These are phyloP conservation scores for Rhizomys pruinosus DNA, from an alignment of 2,113 vertebrate genomes.

Conservation along the genomic window DNA sequence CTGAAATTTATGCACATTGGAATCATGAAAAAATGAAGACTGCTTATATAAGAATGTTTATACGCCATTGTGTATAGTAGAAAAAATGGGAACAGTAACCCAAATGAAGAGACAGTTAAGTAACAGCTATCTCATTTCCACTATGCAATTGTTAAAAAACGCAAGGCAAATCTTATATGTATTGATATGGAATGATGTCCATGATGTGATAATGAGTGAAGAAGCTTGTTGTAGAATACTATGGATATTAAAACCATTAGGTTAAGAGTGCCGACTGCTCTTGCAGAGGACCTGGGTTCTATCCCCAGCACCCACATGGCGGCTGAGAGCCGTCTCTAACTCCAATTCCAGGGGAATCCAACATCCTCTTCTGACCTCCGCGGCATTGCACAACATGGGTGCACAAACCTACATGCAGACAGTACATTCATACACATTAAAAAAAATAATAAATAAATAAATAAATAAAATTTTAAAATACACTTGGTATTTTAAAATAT, in stretches of 20 bases:
- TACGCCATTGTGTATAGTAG: neutral
- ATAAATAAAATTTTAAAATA: no score
- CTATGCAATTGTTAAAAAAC: neutral
- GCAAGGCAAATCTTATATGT: neutral
- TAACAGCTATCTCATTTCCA: neutral
- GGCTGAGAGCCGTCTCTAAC: no score
- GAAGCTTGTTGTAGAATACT: neutral
- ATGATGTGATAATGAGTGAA: neutral
- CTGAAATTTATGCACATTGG: neutral
- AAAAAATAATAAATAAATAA: no score
- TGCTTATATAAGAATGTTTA: neutral
- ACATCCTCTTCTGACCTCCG: no score
- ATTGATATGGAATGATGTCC: neutral
- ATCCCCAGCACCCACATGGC: no score
- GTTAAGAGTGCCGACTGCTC: no score
- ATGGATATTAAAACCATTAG: neutral
- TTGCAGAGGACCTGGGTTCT: no score
- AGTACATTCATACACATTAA: no score
- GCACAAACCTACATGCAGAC: no score
- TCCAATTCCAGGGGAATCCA: no score
- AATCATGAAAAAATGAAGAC: neutral
- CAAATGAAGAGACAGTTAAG: neutral
- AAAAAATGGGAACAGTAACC: neutral
- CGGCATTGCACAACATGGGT: no score
- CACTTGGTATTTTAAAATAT: no score